Evolutionary conservation across 2,113 vertebrate genomes (phyloP).

Genomic region (Eulemur macaco): DNA sequence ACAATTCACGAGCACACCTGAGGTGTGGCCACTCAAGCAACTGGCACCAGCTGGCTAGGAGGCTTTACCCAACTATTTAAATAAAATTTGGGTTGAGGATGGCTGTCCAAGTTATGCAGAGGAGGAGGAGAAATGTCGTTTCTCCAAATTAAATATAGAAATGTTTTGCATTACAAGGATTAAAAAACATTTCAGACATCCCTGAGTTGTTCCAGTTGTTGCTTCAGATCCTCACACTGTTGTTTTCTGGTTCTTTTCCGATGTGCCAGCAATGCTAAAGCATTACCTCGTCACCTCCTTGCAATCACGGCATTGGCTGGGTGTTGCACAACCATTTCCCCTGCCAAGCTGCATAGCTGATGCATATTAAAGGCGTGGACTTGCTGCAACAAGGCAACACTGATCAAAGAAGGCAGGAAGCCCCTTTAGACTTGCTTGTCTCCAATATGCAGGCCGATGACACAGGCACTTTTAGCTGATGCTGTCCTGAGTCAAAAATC

Average conservation of each 20-base stretch:
- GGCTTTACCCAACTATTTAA: background rate
- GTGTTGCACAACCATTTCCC: constrained; percentile 52
- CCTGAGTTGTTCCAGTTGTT: constrained; percentile 30
- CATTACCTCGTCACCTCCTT: background rate
- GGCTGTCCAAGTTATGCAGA: background rate
- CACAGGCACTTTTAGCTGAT: background rate
- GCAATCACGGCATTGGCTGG: background rate
- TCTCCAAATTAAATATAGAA: constrained; percentile 52
- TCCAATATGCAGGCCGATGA: background rate
- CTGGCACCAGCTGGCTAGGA: background rate
- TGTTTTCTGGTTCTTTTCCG: constrained; percentile 12
- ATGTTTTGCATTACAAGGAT: constrained; percentile 39
- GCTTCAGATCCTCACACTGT: constrained; percentile 34
- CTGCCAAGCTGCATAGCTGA: constrained; percentile 36
- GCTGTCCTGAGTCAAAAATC: background rate
- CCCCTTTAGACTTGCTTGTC: background rate
- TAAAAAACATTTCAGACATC: constrained; percentile 40
- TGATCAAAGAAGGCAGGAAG: background rate
- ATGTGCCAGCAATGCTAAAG: background rate
- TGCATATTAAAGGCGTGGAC: background rate
- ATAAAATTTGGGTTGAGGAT: background rate
- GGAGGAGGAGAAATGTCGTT: background rate
- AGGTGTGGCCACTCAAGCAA: background rate
- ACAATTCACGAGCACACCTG: background rate
- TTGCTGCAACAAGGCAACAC: background rate